Evolutionary conservation across 2,797 vertebrate species (phyloP).

Genomic region (Coregonus suidteri): DNA sequence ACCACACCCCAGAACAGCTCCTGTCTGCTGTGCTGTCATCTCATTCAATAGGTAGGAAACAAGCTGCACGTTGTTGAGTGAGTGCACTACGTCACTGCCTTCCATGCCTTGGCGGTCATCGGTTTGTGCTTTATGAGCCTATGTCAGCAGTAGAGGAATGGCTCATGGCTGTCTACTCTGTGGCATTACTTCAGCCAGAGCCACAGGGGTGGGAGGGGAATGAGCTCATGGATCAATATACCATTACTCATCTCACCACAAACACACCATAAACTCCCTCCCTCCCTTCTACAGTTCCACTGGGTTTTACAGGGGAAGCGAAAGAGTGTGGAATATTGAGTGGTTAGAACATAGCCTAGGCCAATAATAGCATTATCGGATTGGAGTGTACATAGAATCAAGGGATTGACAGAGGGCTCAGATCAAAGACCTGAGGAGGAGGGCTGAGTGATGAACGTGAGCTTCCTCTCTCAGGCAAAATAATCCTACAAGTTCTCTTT

Average conservation of each 20-base stretch:
- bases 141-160: not conserved
- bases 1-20: not conserved
- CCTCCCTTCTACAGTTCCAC: not conserved
- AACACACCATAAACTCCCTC: slow-evolving; percentile 5
- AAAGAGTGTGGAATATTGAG: not conserved
- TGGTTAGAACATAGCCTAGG: not conserved
- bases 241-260: slow-evolving; percentile 36
- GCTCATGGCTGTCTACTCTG: not conserved
- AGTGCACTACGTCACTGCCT: not conserved
- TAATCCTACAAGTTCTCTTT: too few species aligned
- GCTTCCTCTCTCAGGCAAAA: not conserved
- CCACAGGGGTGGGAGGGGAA: not conserved
- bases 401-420: slow-evolving; percentile 25
- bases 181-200: not conserved
- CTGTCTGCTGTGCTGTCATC: not conserved
- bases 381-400: slow-evolving; percentile 36
- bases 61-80: not conserved
- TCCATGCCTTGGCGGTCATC: not conserved
- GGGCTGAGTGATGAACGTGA: not conserved
- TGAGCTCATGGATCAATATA: slow-evolving; percentile 22
- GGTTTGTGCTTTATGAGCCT: not conserved
- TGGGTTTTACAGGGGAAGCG: not conserved
- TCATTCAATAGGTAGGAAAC: not conserved
- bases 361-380: slow-evolving; percentile 46
- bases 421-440: slow-evolving; percentile 26